These are phyloP conservation scores for Artibeus jamaicensis DNA, from an alignment of 2,797 vertebrate genomes.

Conservation along the genomic window DNA sequence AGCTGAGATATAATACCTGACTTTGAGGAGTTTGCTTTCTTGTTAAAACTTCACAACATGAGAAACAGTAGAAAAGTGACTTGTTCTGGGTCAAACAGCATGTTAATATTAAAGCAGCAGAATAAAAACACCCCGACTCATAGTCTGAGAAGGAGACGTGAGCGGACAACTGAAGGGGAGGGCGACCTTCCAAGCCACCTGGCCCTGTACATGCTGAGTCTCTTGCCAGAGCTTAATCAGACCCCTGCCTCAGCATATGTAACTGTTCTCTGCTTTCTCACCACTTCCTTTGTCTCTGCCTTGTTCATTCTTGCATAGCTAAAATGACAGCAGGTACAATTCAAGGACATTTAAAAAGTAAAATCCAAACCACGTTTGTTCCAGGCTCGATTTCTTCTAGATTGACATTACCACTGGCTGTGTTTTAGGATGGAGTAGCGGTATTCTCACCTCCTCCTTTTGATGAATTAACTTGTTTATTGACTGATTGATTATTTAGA, in stretches of 20 bases:
- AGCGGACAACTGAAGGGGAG: background rate
- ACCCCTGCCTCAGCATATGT: background rate
- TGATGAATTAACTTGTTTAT: too few relatives aligned
- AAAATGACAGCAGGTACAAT: background rate
- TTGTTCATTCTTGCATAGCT: background rate
- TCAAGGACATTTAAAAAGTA: constrained; percentile 17
- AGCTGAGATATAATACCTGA: background rate
- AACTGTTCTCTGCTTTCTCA: background rate
- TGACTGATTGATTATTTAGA: too few relatives aligned
- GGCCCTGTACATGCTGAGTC: background rate
- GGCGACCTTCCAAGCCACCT: background rate
- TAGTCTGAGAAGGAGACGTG: background rate
- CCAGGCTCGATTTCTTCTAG: background rate
- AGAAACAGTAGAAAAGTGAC: background rate
- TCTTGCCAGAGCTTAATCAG: background rate
- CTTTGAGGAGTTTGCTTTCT: background rate
- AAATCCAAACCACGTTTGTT: background rate
- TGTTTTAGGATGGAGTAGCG: constrained; percentile 18
- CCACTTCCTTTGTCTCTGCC: background rate
- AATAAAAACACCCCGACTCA: constrained; percentile 14
- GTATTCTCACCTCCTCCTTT: background rate
- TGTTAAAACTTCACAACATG: background rate
- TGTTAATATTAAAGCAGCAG: background rate
- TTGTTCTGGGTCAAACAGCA: background rate
- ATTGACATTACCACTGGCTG: background rate